Base-by-base conservation (phyloP, 2,797 vertebrate species). In the Potorous gilbertii region DNA sequence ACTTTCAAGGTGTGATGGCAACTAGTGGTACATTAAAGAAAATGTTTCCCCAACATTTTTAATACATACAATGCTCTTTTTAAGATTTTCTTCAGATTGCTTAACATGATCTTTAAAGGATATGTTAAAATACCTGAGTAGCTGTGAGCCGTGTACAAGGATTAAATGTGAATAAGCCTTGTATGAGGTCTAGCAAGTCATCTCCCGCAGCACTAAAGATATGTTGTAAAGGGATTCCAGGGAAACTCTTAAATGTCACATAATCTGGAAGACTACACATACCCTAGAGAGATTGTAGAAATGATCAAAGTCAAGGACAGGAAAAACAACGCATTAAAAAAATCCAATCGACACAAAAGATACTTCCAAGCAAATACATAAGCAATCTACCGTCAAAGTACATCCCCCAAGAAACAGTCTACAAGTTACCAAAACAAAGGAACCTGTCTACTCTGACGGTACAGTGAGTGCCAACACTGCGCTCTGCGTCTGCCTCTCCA, bases 171-270 rank as follows among this genome's bases (percentile, higher is more conserved):
- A 99, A 99, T 92, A 99, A 98, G 34, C 99, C 99, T 97, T 99
- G 99, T 55, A 99, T 98, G 55, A 99, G 99, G 93, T 98, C 99
- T 0, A 99, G 98, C 56, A 99, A 98, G 98, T 99, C 99, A 4
- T 99, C 99, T 93, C 99, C 99, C 94, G 99, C 99, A 18, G 99
- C 99, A 97, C 98, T 99, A 98, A 99, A 99, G 98, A 99, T 99
- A 97, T 99, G 99, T 3, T 99, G 99, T 97, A 99, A 98, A 0
- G 99, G 99, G 93, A 99, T 99, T 93, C 99, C 99, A 92, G 99
- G 99, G 97, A 99, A 99, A 96, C 98, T 98, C 97, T 99, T 99
- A 98, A 99, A 99, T 0, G 99, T 99, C 95, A 99, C 99, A 21
- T 99, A 99, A 98, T 99, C 99, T 95, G 99, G 99, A 92, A 99